Evolutionary conservation across 1,140 invertebrate genomes (phyloP), one percentile per base, ranked within the genome.

Genomic region (Callitettix versicolor): DNA sequence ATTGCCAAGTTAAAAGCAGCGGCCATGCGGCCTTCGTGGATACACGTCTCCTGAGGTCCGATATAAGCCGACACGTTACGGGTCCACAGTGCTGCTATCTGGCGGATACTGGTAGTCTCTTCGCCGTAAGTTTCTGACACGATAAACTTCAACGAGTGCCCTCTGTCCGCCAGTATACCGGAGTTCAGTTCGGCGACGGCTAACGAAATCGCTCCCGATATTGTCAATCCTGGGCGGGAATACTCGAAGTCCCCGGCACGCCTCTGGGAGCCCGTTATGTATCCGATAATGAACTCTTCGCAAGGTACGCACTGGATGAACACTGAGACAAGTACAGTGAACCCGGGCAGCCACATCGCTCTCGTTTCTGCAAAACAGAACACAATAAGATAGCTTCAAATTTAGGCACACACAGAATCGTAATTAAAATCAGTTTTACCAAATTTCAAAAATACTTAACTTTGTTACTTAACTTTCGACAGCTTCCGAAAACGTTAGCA

Each of bases 1-100:
- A 88, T 88, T 5, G 82, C 79, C 21, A 97, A 72, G 71, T 97
- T 95, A 69, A 96, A 94, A n/a, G 91, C 85, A 0, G 92, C 88
- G 0, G 95, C 94, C 80, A 98, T 89, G 52, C 84, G 80, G 0
- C 88, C 94, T 69, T 98, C 95, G 67, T 95, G 90, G 1, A 92
- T 79, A 69, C 94, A 98, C 0, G 91, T 94, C 69, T 95, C 92
- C 69, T 97, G 93, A 0, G 94, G 94, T 0, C 95, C 95, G 58
- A 98, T 88, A 63, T 87, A 95, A 30, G 83, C 93, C 0, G 86
- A 87, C 36, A 96, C 80, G 62, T 92, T 91, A 57, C 79, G 74
- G 22, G 80, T 85, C 90, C 91, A 94, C 5, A 97, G 72, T 14
- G 82, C 73, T 1, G 91, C 92, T 9, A 91, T 92, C 72, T 86